phyloP scores from a whole-genome alignment of 2,888 invertebrate genomes.

The Heliconius ethilla region DNA sequence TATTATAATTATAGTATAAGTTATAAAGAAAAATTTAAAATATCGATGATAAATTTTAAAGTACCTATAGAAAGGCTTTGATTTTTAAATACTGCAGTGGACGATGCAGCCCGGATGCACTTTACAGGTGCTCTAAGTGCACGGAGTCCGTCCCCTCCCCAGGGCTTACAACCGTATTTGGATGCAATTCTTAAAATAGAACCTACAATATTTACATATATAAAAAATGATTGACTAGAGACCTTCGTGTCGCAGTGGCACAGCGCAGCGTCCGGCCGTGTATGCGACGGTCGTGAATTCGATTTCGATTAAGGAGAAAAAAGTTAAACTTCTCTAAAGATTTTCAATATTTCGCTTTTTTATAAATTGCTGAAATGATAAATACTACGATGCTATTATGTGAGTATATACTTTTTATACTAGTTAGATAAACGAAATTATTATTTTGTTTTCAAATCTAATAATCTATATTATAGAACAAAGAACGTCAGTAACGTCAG shows the following conservation, averaged over 20 bases:
- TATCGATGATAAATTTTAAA: neutral
- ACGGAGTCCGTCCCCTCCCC: conserved; percentile 3
- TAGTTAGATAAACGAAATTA: no score
- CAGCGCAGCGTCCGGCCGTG: no score
- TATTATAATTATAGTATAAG: no score
- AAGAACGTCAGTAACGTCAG: no score
- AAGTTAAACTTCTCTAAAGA: no score
- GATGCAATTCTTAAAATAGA: neutral
- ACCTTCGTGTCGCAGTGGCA: neutral
- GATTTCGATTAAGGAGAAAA: no score
- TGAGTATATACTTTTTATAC: neutral
- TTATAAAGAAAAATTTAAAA: neutral
- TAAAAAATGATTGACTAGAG: neutral
- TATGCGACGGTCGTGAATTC: no score
- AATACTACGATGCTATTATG: no score
- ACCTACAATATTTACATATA: neutral
- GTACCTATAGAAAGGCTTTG: neutral
- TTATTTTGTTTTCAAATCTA: no score
- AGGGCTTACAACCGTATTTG: neutral
- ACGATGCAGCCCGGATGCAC: conserved; percentile 15
- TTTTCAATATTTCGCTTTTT: no score
- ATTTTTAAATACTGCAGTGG: conserved; percentile 10
- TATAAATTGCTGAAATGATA: no score
- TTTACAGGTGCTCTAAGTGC: conserved; percentile 21
- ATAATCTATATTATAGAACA: no score